Percentiles rank a stretch among this genome's conserved stretches.
Evolutionary conservation across 92 coral and sea anemone species (phyloP).

Genomic region (Montipora capitata): DNA sequence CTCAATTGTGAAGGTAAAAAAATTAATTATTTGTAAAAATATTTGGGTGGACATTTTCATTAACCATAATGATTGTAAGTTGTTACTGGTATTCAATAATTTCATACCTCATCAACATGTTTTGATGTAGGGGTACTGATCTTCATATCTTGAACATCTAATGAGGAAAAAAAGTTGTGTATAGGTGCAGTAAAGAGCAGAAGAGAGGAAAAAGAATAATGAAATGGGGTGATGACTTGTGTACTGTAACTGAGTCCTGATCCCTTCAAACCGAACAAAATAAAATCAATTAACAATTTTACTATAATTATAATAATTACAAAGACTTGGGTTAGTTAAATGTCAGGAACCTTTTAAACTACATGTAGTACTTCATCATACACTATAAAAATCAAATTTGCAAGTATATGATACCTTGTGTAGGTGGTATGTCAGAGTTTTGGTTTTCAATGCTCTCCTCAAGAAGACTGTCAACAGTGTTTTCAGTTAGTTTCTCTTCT

Average conservation of each 20-base stretch:
- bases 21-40: too few species aligned
- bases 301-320: too few species aligned
- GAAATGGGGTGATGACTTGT: too few species aligned
- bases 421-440: conserved; percentile 12
- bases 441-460: conserved; percentile 56
- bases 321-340: too few species aligned
- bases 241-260: too few species aligned
- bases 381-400: not conserved
- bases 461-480: conserved; percentile 58
- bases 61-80: too few species aligned
- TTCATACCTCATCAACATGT: conserved; percentile 43
- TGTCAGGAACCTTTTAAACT: too few species aligned
- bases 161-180: not conserved
- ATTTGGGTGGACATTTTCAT: too few species aligned
- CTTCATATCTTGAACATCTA: conserved; percentile 40
- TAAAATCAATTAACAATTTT: too few species aligned
- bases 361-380: not conserved
- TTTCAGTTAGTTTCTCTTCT: conserved; percentile 70
- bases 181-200: not conserved
- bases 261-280: too few species aligned
- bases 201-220: too few species aligned
- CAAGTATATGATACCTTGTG: conserved; percentile 3
- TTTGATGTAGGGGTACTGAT: conserved; percentile 4
- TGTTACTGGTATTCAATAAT: not conserved
- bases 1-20: too few species aligned